Base-by-base conservation (phyloP, 2,113 vertebrate species). In the Zosterops japonicus region DNA sequence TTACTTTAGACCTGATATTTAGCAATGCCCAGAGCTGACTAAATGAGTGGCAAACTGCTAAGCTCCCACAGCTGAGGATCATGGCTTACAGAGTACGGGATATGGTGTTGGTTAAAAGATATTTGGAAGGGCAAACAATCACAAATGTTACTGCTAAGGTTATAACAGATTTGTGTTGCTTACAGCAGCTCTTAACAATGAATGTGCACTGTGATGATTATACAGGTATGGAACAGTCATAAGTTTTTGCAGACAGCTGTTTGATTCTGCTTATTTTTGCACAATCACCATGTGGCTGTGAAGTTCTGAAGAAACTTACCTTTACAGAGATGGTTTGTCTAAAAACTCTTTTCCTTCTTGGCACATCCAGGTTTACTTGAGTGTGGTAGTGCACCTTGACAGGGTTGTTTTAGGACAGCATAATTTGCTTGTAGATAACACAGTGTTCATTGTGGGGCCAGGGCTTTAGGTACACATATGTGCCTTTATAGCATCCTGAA, bases 221-320 rank as follows among this genome's bases (percentile, higher is more conserved):
- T 23, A 35, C 27, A 52, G 61, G 39, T 36, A 24, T 11, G 5
- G 33, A 70, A 42, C 15, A 36, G 46, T 28, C 53, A 69, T n/a
- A 41, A 65, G n/a, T 74, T 90, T 91, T 71, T 49, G 25, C 53
- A 77, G 31, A 56, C 31, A 56, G 14, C 6, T 76, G n/a, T 63
- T 88, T 79, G 56, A 80, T 76, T 72, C 35, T 55, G 14, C 27
- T 71, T 75, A 12, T 28, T 71, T 96, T 79, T 83, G 47, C 42
- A 79, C 77, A 4, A 8, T 88, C 33, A 29, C 23, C 25, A 16
- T 3, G 16, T 79, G 52, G 4, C 70, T 79, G 22, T 67, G 65
- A 83, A 46, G 20, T 46, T 88, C 42, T 50, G 57, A 68, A 67
- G 35, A 67, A 50, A 50, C 7, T 56, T 80, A 28, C 22, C 60